Base-by-base conservation (phyloP, 2,113 vertebrate species). In the Hydrolagus affinis region DNA sequence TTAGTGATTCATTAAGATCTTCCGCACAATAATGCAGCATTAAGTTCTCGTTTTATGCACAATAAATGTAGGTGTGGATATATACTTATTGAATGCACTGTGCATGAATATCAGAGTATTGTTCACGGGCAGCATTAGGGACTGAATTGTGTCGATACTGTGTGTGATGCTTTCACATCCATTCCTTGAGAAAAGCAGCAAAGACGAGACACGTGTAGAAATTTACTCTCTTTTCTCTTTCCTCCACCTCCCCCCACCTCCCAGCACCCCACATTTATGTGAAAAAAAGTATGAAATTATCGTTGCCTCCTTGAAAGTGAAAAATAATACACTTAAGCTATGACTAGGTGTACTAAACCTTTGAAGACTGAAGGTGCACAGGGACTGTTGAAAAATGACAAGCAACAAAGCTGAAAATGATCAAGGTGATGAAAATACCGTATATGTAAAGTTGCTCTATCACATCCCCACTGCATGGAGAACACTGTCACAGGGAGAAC, bases 361-460 rank as follows among this genome's bases (percentile, higher is more conserved):
- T 25, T 66, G 78, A 68, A 83, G 66, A 83, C 60, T 83, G 78
- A 32, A 83, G 78, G 78, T 83, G 78, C 28, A 83, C 11, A 8
- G 78, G 78, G 78, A 83, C 78, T 83, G 62, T 68, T 83, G 78
- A 83, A 83, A 83, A 32, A 62, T 83, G 78, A 83, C 78, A 83
- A 68, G 78, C 10, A 83, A 62, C 78, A 83, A 83, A 83, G 60
- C 78, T 83, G 78, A 64, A 66, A 59, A 83, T 83, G 78, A 83
- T 83, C 78, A 83, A 83, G 78, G 78, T 83, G 78, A 64, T 68
- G 78, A 83, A 83, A 83, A 83, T 83, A 83, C 28, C 30, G 62
- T 66, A 30, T 83, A 83, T 83, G 78, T 68, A 83, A 83, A 83
- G 62, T 83, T 66, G 78, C 60, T 83, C 25, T 14, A 66, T 66